Evolutionary conservation across 92 coral and sea anemone genomes (phyloP).

Genomic region (Chrysogorgia sp.): DNA sequence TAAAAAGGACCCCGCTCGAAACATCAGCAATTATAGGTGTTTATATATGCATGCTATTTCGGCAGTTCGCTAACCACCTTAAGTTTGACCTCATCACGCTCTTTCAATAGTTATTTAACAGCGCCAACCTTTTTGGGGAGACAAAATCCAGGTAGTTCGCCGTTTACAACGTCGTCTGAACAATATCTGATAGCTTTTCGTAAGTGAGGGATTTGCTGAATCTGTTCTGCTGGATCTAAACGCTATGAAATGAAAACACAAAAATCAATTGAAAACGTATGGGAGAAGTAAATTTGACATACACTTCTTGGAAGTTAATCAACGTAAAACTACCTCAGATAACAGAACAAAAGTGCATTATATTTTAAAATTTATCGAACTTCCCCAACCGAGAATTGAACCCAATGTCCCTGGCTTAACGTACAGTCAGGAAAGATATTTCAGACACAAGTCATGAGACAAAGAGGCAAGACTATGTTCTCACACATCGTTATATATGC

Average conservation of each 20-base stretch:
- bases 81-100: too few species aligned
- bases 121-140: slow-evolving; percentile 85
- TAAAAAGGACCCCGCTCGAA: too few species aligned
- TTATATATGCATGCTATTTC: too few species aligned
- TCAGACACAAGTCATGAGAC: too few species aligned
- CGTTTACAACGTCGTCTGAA: slow-evolving; percentile 74
- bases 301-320: not conserved
- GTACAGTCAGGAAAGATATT: too few species aligned
- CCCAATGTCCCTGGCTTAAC: too few species aligned
- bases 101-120: not conserved
- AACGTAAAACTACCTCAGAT: not conserved
- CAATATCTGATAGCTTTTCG: slow-evolving; percentile 83
- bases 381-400: too few species aligned
- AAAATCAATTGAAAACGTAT: not conserved
- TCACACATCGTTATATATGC: too few species aligned
- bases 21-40: too few species aligned
- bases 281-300: not conserved
- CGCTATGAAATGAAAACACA: slow-evolving; percentile 54
- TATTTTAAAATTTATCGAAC: too few species aligned
- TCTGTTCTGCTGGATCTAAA: slow-evolving; percentile 83
- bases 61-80: too few species aligned
- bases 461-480: too few species aligned
- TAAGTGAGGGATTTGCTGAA: slow-evolving; percentile 82
- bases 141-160: slow-evolving; percentile 92
- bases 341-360: not conserved